phyloP scores from a whole-genome alignment of 1,140 invertebrate genomes.

The Globodera ellingtonae region DNA sequence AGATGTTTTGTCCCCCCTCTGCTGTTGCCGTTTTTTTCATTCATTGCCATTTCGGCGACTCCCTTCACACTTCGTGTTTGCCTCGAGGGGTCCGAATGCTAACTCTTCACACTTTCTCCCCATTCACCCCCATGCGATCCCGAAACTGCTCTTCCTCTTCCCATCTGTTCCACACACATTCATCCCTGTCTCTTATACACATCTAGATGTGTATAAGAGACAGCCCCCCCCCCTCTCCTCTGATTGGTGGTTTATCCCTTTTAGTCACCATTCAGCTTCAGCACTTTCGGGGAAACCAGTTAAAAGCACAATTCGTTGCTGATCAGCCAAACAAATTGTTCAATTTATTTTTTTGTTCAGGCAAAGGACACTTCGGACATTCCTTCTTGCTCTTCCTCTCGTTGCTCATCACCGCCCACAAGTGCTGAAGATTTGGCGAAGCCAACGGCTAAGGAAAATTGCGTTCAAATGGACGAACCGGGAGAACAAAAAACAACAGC shows the following conservation, averaged over 20 bases:
- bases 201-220: too few relatives aligned
- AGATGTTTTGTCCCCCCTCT: neutral
- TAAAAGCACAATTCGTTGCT: too few relatives aligned
- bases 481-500: neutral
- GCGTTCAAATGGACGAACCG: neutral
- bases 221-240: too few relatives aligned
- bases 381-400: constrained; percentile 6
- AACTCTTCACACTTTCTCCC: neutral
- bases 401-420: constrained; percentile 2
- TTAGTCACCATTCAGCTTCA: too few relatives aligned
- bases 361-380: constrained; percentile 5
- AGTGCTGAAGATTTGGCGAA: constrained; percentile 8
- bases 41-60: neutral
- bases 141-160: too few relatives aligned
- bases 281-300: too few relatives aligned
- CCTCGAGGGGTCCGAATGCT: neutral
- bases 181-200: too few relatives aligned
- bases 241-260: too few relatives aligned
- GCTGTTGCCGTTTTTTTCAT: neutral
- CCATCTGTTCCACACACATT: too few relatives aligned
- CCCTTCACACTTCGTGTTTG: neutral
- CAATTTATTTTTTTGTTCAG: neutral
- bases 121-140: too few relatives aligned
- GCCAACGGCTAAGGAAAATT: neutral
- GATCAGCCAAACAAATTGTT: too few relatives aligned